phyloP scores from a whole-genome alignment of 2,797 vertebrate species.

The Tolypeutes matacus region DNA sequence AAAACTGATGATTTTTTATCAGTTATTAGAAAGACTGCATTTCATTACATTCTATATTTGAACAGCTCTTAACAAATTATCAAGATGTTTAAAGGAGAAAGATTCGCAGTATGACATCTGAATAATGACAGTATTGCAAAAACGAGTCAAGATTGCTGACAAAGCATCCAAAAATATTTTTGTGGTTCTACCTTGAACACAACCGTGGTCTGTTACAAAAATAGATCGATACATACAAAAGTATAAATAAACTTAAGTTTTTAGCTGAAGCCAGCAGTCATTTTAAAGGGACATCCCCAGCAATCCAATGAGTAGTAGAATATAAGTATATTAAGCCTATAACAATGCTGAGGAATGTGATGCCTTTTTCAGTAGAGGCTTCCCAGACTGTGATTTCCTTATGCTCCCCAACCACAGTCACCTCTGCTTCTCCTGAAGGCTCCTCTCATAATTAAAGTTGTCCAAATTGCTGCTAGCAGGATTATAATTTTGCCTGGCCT shows the following conservation, averaged over 20 bases:
- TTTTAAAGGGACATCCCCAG: slow-evolving; percentile 86
- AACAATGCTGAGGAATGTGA: slow-evolving; percentile 81
- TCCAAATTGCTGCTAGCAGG: slow-evolving; percentile 96
- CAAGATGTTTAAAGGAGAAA: slow-evolving; percentile 84
- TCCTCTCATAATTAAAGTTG: slow-evolving; percentile 93
- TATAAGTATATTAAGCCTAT: slow-evolving; percentile 77
- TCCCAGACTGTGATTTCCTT: slow-evolving; percentile 96
- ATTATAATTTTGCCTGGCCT: slow-evolving; percentile 98
- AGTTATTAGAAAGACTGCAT: slow-evolving; percentile 81
- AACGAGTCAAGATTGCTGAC: slow-evolving; percentile 81
- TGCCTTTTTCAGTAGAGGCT: slow-evolving; percentile 92
- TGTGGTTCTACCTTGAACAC: slow-evolving; percentile 89
- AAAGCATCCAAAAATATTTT: slow-evolving; percentile 91
- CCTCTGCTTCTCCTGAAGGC: slow-evolving; percentile 93
- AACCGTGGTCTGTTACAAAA: slow-evolving; percentile 90
- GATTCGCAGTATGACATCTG: slow-evolving; percentile 84
- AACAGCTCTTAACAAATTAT: slow-evolving; percentile 85
- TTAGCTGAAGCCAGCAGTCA: slow-evolving; percentile 89
- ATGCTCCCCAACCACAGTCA: slow-evolving; percentile 94
- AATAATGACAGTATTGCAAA: slow-evolving; percentile 86
- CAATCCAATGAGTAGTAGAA: slow-evolving; percentile 87
- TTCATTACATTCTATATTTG: slow-evolving; percentile 16
- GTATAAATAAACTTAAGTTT: slow-evolving; percentile 91
- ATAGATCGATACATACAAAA: slow-evolving; percentile 92
- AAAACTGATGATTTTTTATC: slow-evolving; percentile 83